Conservation (phyloP, 2,888 invertebrate species). For the Athrips mouffetella region DNA sequence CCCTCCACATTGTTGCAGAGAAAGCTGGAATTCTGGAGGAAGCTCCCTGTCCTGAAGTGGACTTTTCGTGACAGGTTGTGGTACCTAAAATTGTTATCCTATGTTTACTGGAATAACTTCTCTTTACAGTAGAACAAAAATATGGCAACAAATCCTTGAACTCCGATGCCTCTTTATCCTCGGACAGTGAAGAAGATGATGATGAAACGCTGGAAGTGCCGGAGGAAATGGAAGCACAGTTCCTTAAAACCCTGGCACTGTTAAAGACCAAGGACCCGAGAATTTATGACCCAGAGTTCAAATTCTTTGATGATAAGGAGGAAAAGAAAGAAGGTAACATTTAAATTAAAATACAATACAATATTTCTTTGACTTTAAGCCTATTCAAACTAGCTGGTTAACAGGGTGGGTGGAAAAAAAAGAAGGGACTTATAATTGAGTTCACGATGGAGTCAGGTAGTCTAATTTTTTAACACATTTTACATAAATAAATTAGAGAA, state of each 20-base stretch:
- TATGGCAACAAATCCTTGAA: slow-evolving; percentile 80
- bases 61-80: too few relatives aligned
- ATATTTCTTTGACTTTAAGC: too few relatives aligned
- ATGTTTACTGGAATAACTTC: slow-evolving; percentile 7
- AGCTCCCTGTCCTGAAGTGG: too few relatives aligned
- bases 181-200: slow-evolving; percentile 82
- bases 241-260: slow-evolving; percentile 90
- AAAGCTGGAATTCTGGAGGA: too few relatives aligned
- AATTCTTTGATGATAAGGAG: slow-evolving; percentile 80
- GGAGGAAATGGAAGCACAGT: slow-evolving; percentile 88
- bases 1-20: too few relatives aligned
- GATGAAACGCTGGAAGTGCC: slow-evolving; percentile 77
- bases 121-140: slow-evolving; percentile 84
- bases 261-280: slow-evolving; percentile 93
- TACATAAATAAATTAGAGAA: too few relatives aligned
- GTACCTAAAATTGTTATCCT: too few relatives aligned
- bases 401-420: not conserved
- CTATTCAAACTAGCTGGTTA: not conserved
- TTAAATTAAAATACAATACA: not conserved
- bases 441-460: not conserved
- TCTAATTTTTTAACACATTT: too few relatives aligned
- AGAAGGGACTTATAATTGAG: not conserved
- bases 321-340: slow-evolving; percentile 58
- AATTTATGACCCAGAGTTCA: slow-evolving; percentile 88
- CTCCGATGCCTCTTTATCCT: slow-evolving; percentile 61